Evolutionary conservation across 2,113 vertebrate genomes (phyloP).

Genomic region (Microcebus murinus): DNA sequence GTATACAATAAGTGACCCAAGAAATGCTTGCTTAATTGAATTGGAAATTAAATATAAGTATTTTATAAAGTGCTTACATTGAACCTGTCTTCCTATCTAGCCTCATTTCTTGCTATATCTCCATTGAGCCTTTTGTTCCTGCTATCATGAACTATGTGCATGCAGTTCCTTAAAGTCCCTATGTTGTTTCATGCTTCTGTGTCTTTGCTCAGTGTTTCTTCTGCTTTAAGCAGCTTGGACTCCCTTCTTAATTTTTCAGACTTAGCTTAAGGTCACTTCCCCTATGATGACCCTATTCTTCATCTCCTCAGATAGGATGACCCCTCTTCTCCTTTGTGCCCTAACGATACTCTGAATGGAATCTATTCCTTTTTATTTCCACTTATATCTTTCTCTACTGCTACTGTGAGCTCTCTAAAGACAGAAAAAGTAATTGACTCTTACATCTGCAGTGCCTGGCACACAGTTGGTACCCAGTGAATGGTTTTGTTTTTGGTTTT

Average conservation of each 20-base stretch:
- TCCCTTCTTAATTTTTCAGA: constrained; percentile 33
- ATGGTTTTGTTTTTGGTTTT: not conserved
- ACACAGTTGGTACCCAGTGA: not conserved
- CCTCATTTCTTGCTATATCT: constrained; percentile 27
- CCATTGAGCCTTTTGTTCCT: not conserved
- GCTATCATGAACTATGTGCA: not conserved
- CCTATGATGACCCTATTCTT: not conserved
- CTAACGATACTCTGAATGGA: not conserved
- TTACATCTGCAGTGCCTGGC: not conserved
- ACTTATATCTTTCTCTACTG: not conserved
- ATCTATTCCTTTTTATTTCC: not conserved
- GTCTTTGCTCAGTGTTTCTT: not conserved
- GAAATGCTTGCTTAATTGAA: constrained; percentile 25
- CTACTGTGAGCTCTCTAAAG: not conserved
- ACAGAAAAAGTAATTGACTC: not conserved
- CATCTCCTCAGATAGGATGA: constrained; percentile 6
- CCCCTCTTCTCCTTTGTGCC: not conserved
- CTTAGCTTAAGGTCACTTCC: constrained; percentile 20
- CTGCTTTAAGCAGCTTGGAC: not conserved
- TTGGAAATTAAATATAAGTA: constrained; percentile 37
- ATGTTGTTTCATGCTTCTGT: not conserved
- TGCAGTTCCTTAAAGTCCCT: not conserved
- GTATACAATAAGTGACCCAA: constrained; percentile 15
- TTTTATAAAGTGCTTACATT: constrained; percentile 73
- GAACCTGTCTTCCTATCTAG: constrained; percentile 49